Percentiles rank a stretch among this genome's conserved stretches.
phyloP scores from a whole-genome alignment of 2,888 invertebrate species.

The Cetonia aurata region DNA sequence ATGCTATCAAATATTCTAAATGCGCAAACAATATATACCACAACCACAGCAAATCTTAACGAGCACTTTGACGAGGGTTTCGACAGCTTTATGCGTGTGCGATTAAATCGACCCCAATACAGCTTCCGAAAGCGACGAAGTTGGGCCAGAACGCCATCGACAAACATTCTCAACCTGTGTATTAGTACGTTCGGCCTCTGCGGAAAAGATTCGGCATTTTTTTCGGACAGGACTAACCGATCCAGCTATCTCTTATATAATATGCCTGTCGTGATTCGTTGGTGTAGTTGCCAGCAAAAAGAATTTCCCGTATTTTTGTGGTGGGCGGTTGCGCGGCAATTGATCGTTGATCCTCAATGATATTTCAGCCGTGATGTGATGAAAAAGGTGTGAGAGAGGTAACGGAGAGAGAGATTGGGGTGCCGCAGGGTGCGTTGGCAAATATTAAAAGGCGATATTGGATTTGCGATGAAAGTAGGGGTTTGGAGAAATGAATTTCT shows the following conservation, averaged over 20 bases:
- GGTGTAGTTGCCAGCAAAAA: neutral
- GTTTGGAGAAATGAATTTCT: too few species aligned
- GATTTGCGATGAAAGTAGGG: too few species aligned
- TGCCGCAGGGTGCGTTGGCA: too few species aligned
- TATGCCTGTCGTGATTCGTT: too few species aligned
- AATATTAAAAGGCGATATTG: too few species aligned
- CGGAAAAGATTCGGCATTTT: constrained; percentile 16
- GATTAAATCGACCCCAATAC: constrained; percentile 15
- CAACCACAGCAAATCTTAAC: too few species aligned
- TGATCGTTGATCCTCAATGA: neutral
- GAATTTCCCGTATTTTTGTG: constrained; percentile 4
- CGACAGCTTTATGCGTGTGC: constrained; percentile 27
- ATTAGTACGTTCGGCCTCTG: constrained; percentile 13
- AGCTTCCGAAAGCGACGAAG: neutral
- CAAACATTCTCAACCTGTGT: constrained; percentile 20
- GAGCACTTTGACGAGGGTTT: constrained; percentile 30
- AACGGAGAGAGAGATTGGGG: too few species aligned
- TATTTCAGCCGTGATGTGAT: constrained; percentile 5
- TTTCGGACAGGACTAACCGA: constrained; percentile 1
- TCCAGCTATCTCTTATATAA: constrained; percentile 21
- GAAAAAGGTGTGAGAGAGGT: neutral
- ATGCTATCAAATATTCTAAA: too few species aligned
- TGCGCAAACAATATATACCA: neutral
- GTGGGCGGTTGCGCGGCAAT: neutral
- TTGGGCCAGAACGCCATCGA: neutral